These are phyloP conservation scores for Python bivittatus DNA, from an alignment of 2,113 vertebrate genomes.

Conservation along the genomic window DNA sequence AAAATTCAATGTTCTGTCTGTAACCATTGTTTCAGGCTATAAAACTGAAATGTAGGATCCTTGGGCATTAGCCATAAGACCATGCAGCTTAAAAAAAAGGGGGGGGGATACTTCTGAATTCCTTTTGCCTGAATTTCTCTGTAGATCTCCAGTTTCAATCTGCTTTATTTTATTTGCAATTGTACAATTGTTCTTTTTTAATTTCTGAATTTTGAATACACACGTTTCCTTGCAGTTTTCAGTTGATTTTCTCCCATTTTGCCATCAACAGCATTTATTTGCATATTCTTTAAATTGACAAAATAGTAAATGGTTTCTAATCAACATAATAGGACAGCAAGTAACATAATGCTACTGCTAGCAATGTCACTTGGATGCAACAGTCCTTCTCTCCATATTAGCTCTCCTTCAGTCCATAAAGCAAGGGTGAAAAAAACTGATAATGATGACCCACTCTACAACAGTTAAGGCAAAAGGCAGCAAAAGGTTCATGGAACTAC, in stretches of 20 bases:
- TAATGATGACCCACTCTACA: background rate
- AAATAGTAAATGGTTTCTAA: background rate
- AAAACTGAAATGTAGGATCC: conserved; percentile 23
- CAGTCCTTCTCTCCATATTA: background rate
- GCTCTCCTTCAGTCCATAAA: background rate
- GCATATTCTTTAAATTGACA: background rate
- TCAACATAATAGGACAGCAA: background rate
- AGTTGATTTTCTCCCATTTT: background rate
- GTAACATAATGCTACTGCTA: background rate
- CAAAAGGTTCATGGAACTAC: background rate
- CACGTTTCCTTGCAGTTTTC: background rate
- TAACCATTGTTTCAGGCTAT: background rate
- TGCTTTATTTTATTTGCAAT: background rate
- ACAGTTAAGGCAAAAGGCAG: background rate
- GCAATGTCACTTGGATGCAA: background rate
- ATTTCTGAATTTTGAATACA: background rate
- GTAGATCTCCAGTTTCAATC: background rate
- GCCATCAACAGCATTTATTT: background rate
- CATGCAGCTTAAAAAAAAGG: background rate
- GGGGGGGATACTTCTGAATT: background rate
- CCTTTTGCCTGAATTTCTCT: background rate
- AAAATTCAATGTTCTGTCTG: background rate
- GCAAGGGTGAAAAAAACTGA: too few species aligned
- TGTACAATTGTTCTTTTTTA: background rate
- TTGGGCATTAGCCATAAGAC: background rate